Conservation (phyloP, 1,140 invertebrate genomes). For the Nebria ingens region DNA sequence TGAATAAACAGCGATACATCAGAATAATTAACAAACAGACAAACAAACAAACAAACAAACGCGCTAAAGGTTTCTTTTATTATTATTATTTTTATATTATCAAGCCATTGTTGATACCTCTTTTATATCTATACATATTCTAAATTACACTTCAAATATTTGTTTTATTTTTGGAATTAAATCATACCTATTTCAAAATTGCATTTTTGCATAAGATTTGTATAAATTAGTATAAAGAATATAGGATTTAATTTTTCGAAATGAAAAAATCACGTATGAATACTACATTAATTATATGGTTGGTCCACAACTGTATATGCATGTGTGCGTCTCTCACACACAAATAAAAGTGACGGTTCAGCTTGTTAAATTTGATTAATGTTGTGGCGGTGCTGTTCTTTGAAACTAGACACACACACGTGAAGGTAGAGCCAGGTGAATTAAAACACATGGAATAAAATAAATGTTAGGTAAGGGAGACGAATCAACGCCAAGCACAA, state of each 20-base stretch:
- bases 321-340: not conserved
- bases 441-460: not conserved
- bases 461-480: not conserved
- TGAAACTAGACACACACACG: not conserved
- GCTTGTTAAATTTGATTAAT: slow-evolving; percentile 9
- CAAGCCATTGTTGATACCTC: not conserved
- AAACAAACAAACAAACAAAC: not conserved
- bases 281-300: not conserved
- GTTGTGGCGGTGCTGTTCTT: not conserved
- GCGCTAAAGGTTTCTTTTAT: not conserved
- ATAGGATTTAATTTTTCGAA: not conserved
- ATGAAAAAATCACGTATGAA: not conserved
- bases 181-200: not conserved
- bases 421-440: no score
- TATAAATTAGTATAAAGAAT: no score
- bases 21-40: not conserved
- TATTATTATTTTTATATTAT: not conserved
- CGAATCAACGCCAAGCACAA: not conserved
- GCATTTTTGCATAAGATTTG: not conserved
- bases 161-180: no score
- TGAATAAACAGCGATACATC: not conserved
- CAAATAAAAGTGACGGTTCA: not conserved
- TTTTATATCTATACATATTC: not conserved
- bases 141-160: not conserved
- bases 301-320: not conserved